A percentile compares a stretch with the other conserved stretches of the same genome.
Evolutionary conservation across 2,888 invertebrate species (phyloP).

Genomic region (Synergus itoensis): DNA sequence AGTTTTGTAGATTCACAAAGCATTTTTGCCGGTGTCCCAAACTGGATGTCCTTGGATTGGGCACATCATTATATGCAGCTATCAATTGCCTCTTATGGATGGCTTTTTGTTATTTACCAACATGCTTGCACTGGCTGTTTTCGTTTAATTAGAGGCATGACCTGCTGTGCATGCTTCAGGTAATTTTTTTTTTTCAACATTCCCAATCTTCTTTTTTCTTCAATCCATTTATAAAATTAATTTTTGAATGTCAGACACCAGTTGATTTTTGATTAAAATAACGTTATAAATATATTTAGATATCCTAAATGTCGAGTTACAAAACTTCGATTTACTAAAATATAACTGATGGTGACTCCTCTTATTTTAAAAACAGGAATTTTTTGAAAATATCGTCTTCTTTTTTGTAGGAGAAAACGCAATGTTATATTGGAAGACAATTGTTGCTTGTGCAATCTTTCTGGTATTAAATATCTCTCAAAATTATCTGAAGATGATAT

Average conservation of each 20-base stretch:
- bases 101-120: constrained; percentile 90
- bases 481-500: constrained; percentile 88
- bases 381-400: constrained; percentile 47
- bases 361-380: background rate
- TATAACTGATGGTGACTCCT: background rate
- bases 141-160: constrained; percentile 84
- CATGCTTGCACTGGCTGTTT: constrained; percentile 88
- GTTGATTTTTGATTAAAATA: too few species aligned
- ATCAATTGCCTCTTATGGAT: constrained; percentile 92
- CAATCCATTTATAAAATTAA: too few species aligned
- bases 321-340: background rate
- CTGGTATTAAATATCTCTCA: constrained; percentile 90
- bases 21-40: constrained; percentile 83
- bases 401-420: constrained; percentile 76
- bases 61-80: constrained; percentile 89
- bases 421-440: constrained; percentile 91
- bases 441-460: constrained; percentile 92
- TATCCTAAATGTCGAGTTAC: background rate
- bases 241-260: too few species aligned
- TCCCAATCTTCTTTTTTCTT: background rate
- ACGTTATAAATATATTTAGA: too few species aligned
- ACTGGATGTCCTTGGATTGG: constrained; percentile 90
- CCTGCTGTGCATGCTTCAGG: constrained; percentile 87
- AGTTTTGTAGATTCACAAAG: constrained; percentile 78
- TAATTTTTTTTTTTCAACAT: constrained; percentile 67